phyloP scores from a whole-genome alignment of 2,888 invertebrate species.

The Mallateleia sp. region DNA sequence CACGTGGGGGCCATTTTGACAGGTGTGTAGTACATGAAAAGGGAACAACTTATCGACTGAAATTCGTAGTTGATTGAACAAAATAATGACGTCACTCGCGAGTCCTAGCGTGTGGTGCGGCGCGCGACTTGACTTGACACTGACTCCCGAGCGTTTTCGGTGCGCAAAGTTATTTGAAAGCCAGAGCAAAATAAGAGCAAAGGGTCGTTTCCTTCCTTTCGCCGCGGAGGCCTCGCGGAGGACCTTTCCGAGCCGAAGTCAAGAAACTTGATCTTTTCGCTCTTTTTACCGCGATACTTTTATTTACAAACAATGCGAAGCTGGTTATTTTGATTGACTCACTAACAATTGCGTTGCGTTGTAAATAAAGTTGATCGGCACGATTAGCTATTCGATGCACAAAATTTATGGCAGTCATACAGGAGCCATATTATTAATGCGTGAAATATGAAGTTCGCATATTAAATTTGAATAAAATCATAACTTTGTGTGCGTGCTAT shows the following conservation, averaged over 20 bases:
- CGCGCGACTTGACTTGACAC: constrained; percentile 75
- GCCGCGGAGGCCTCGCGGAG: constrained; percentile 62
- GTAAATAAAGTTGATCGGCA: too few species aligned
- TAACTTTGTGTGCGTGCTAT: too few species aligned
- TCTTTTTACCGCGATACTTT: background rate
- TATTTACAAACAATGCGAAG: background rate
- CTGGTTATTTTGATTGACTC: too few species aligned
- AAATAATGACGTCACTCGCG: constrained; percentile 69
- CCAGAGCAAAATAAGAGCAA: constrained; percentile 72
- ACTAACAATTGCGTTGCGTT: too few species aligned
- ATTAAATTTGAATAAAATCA: too few species aligned
- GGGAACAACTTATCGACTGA: too few species aligned
- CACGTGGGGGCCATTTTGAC: constrained; percentile 81
- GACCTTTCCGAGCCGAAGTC: constrained; percentile 75
- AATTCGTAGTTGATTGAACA: too few species aligned
- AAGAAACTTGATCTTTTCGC: constrained; percentile 70
- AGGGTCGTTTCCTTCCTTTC: constrained; percentile 76
- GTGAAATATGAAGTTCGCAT: too few species aligned
- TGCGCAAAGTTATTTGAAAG: constrained; percentile 71
- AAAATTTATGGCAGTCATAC: too few species aligned
- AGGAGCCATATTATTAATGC: too few species aligned
- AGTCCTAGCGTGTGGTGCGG: constrained; percentile 61
- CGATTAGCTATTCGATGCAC: too few species aligned
- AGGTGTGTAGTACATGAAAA: too few species aligned
- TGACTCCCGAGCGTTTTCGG: constrained; percentile 70